Conservation (phyloP, 2,113 vertebrate genomes). For the Nematolebias whitei region DNA sequence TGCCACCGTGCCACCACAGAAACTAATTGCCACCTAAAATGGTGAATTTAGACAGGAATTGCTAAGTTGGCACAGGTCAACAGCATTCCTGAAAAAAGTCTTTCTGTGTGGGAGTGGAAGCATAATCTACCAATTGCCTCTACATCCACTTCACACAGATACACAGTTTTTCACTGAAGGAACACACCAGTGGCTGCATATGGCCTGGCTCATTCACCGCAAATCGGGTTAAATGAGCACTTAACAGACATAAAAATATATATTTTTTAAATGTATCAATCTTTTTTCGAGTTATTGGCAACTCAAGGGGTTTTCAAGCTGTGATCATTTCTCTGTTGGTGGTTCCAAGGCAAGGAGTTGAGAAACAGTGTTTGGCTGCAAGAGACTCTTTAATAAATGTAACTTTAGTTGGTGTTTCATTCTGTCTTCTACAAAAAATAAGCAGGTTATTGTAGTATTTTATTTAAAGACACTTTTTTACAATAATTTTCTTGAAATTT, state of each 20-base stretch:
- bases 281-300: background rate
- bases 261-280: constrained; percentile 14
- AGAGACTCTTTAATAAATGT: background rate
- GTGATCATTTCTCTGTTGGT: background rate
- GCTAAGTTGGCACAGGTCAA: constrained; percentile 53
- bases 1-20: no score
- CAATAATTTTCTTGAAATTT: no score
- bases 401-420: background rate
- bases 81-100: constrained; percentile 44
- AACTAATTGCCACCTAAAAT: constrained; percentile 54
- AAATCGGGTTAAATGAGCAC: constrained; percentile 28
- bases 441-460: background rate
- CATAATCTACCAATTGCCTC: constrained; percentile 51
- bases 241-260: background rate
- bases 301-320: background rate
- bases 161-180: constrained; percentile 38
- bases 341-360: background rate
- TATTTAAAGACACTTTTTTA: no score
- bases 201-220: constrained; percentile 34
- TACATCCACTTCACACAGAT: constrained; percentile 49
- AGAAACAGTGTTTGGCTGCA: background rate
- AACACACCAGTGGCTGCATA: constrained; percentile 31
- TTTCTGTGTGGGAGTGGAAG: constrained; percentile 47
- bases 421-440: background rate
- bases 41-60: constrained; percentile 51